Conservation (phyloP, 2,888 invertebrate species). For the Linnaemya tessellans region DNA sequence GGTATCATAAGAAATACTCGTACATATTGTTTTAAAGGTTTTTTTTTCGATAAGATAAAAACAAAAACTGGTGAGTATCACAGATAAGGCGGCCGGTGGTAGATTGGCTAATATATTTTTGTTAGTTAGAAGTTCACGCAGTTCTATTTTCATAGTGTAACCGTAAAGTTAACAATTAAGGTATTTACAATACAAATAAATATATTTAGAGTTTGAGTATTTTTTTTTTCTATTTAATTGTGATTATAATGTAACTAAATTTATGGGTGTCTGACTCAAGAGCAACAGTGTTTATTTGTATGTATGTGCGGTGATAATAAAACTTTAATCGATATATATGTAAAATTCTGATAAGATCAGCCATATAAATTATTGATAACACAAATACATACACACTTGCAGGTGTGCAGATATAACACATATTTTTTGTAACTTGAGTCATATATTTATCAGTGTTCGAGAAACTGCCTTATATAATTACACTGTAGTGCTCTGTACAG, state of each 20-base stretch:
- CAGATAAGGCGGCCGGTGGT: background rate
- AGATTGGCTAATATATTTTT: background rate
- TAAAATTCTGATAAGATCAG: slow-evolving; percentile 1
- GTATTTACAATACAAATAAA: background rate
- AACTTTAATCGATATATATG: background rate
- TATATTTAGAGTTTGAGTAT: background rate
- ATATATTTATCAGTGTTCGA: background rate
- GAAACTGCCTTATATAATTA: no score
- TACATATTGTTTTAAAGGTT: no score
- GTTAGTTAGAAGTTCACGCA: background rate
- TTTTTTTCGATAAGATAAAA: slow-evolving; percentile 10
- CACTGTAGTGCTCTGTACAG: no score
- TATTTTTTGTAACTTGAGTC: background rate
- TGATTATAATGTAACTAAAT: background rate
- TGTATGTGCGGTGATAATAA: background rate
- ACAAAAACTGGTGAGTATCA: background rate
- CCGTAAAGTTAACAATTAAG: background rate
- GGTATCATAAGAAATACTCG: background rate
- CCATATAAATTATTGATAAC: slow-evolving; percentile 11
- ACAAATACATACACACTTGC: background rate
- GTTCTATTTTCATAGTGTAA: slow-evolving; percentile 3
- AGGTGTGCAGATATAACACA: no score
- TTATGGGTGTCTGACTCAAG: background rate
- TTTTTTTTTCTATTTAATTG: background rate
- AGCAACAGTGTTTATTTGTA: background rate